Conservation (phyloP, 2,888 invertebrate species). For the Apotomis betuletana region DNA sequence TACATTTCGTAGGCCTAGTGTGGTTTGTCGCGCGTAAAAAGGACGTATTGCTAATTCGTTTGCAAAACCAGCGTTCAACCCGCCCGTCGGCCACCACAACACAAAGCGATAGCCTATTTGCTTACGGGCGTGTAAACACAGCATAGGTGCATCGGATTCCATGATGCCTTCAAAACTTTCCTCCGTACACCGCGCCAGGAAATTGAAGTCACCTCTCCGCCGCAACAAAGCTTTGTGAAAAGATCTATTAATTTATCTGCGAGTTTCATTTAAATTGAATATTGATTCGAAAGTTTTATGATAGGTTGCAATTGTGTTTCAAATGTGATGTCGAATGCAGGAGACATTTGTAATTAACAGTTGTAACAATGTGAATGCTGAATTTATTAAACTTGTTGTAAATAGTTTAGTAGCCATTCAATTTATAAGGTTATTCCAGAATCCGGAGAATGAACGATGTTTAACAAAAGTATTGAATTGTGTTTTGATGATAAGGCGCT, state of each 20-base stretch:
- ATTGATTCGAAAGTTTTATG: conserved; percentile 62
- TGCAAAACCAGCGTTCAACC: conserved; percentile 29
- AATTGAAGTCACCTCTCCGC: conserved; percentile 81
- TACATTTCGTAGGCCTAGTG: too few species aligned
- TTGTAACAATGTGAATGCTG: conserved; percentile 11
- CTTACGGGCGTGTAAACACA: conserved; percentile 66
- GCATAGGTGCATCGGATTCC: conserved; percentile 75
- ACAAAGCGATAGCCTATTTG: conserved; percentile 71
- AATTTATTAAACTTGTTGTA: conserved; percentile 9
- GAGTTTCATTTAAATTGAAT: conserved; percentile 78
- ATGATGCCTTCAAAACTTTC: conserved; percentile 75
- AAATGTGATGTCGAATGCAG: conserved; percentile 33
- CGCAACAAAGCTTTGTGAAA: conserved; percentile 80
- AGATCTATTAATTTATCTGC: conserved; percentile 78
- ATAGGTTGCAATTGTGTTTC: conserved; percentile 39
- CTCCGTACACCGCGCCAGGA: conserved; percentile 69
- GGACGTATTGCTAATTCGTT: too few species aligned
- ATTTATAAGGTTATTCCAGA: neutral
- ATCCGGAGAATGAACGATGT: neutral
- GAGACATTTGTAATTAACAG: conserved; percentile 34
- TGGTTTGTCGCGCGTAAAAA: too few species aligned
- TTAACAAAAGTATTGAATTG: too few species aligned
- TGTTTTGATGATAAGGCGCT: too few species aligned
- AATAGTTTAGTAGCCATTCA: neutral
- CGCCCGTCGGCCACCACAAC: conserved; percentile 51